These are phyloP conservation scores for Prosopocoilus inquinatus DNA, from an alignment of 2,888 invertebrate genomes.

Conservation along the genomic window DNA sequence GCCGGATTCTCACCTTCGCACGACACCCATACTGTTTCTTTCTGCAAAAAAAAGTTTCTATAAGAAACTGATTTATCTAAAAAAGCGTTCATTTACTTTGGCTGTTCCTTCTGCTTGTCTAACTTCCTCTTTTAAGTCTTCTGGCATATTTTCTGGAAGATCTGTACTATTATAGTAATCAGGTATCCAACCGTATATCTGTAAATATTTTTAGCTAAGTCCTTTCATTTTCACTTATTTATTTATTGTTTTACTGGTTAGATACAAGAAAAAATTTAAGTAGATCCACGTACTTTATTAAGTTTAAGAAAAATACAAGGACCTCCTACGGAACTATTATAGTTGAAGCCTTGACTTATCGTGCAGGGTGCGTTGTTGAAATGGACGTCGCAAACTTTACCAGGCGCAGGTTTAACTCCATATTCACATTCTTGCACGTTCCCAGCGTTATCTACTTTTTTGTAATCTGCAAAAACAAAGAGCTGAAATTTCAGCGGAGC, in stretches of 20 bases:
- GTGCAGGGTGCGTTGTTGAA: constrained; percentile 69
- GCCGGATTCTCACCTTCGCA: constrained; percentile 94
- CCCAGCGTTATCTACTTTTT: constrained; percentile 52
- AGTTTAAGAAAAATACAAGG: constrained; percentile 97
- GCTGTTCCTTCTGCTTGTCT: constrained; percentile 5
- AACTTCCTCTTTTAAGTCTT: constrained; percentile 61
- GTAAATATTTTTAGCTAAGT: constrained; percentile 35
- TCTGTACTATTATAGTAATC: constrained; percentile 72
- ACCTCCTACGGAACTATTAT: constrained; percentile 66
- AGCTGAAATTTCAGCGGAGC: not conserved
- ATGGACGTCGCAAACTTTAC: constrained; percentile 82
- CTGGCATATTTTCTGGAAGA: constrained; percentile 73
- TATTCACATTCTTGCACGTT: constrained; percentile 54
- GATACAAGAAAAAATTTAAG: not conserved
- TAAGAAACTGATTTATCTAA: not conserved
- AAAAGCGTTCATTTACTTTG: constrained; percentile 4
- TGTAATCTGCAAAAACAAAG: constrained; percentile 37
- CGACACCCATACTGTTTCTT: constrained; percentile 82
- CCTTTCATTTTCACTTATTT: not conserved
- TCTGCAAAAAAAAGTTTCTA: constrained; percentile 41
- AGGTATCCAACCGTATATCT: constrained; percentile 91
- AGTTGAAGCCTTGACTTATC: constrained; percentile 78
- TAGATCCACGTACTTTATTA: constrained; percentile 72
- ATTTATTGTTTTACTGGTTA: too few relatives aligned
- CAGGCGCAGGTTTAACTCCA: constrained; percentile 57